Evolutionary conservation across 2,113 vertebrate genomes (phyloP).

Genomic region (Corythaixoides concolor): DNA sequence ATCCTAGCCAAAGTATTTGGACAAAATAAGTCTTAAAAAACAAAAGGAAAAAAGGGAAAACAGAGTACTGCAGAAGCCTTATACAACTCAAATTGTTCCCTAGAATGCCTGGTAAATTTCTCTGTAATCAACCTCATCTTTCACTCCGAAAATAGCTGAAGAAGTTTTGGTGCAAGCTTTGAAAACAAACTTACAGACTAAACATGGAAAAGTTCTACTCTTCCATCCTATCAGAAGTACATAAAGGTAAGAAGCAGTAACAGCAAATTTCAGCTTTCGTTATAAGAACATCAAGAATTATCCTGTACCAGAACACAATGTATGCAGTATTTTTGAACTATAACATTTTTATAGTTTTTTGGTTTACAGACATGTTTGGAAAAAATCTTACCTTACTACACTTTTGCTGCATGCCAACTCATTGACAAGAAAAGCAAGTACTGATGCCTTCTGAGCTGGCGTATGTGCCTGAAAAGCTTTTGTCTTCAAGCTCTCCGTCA

Average conservation of each 20-base stretch:
- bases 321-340: neutral
- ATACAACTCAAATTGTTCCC: neutral
- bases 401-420: slow-evolving; percentile 93
- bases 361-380: neutral
- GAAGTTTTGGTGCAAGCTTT: neutral
- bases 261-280: neutral
- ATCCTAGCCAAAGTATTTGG: neutral
- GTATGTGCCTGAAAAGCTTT: slow-evolving; percentile 93
- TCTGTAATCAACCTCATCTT: neutral
- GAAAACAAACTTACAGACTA: neutral
- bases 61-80: neutral
- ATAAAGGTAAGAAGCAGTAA: neutral
- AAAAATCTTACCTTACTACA: slow-evolving; percentile 84
- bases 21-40: neutral
- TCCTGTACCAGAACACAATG: neutral
- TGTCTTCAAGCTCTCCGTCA: slow-evolving; percentile 89
- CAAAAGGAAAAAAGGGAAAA: neutral
- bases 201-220: neutral
- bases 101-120: neutral
- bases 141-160: neutral
- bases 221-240: neutral
- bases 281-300: neutral
- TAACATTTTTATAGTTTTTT: neutral
- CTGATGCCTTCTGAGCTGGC: slow-evolving; percentile 88
- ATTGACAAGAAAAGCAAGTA: slow-evolving; percentile 90